Evolutionary conservation across 2,888 invertebrate species (phyloP), one percentile per base, ranked within the genome.

Genomic region (Pseudococcus longispinus): DNA sequence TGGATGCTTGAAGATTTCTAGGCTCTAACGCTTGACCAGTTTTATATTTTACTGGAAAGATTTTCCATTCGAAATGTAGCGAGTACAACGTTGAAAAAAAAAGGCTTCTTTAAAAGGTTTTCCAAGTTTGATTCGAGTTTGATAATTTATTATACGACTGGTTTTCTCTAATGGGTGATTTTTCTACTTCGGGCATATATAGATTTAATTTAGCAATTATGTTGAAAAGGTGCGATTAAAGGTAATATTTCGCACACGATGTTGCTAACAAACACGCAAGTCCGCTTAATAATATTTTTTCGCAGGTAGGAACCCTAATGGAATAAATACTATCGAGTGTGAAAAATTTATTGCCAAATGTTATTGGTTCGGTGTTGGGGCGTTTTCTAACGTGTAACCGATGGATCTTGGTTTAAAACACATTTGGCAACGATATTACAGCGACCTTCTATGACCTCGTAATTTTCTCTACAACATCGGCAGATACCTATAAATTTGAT

Each of bases 271-370:
- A 51, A n/a, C 51, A 51, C 51, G 51, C 51, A 15, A 51, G n/a
- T n/a, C 51, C 18, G 51, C 51, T 51, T n/a, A 15, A 51, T 51
- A 51, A n/a, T 51, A 51, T 51, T 51, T 51, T 46, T 51, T 37
- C 37, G 37, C 51, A 51, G 51, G 70, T 70, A 29, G 51, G 51
- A n/a, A 51, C 51, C 5, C n/a, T 51, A n/a, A n/a, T 51, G 51
- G 51, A 51, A 51, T 51, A 51, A 51, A 51, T 70, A 29, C 29
- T 70, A 70, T 70, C 70, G 29, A 29, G 70, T 70, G 70, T 70
- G 70, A 70, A 70, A 70, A 70, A 70, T 26, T 70, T 70, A 70
- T 70, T 70, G 29, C 70, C 70, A 70, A 70, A 70, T 26, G 70
- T 23, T 26, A 70, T 70, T 70, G 70, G 70, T 29, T 70, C 70